These are phyloP conservation scores for Porphyrio hochstetteri DNA, from an alignment of 2,113 vertebrate genomes.

Conservation along the genomic window DNA sequence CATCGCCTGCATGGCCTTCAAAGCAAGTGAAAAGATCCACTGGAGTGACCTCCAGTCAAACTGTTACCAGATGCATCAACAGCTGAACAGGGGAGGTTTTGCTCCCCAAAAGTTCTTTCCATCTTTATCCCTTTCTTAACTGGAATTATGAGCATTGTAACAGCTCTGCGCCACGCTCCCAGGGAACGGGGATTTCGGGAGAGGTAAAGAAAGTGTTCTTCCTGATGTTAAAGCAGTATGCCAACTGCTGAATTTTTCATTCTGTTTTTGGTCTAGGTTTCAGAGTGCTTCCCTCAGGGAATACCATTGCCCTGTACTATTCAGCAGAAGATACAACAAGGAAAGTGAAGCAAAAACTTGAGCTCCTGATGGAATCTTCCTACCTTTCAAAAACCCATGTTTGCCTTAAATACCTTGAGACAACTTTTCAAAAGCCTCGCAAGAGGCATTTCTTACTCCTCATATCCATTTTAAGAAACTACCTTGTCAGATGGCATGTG, in stretches of 20 bases:
- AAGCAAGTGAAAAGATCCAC: neutral
- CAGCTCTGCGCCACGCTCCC: neutral
- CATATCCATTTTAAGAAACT: neutral
- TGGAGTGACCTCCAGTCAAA: neutral
- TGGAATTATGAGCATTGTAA: neutral
- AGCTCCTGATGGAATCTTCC: neutral
- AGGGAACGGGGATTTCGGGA: neutral
- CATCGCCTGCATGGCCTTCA: neutral
- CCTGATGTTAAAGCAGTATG: neutral
- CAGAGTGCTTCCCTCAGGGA: neutral
- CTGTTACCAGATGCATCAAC: neutral
- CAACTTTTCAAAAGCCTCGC: neutral
- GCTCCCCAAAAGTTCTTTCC: neutral
- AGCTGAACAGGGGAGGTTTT: neutral
- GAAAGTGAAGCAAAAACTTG: neutral
- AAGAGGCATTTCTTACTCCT: neutral
- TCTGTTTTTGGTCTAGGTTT: constrained; percentile 15
- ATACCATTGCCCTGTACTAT: neutral
- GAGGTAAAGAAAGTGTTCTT: neutral
- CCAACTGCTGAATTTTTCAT: neutral
- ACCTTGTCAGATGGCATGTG: neutral
- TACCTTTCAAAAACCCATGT: neutral
- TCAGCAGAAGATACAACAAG: neutral
- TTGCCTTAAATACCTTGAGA: neutral
- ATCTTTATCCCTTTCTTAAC: neutral